Percentiles rank a stretch among this genome's conserved stretches.
phyloP scores from a whole-genome alignment of 2,797 vertebrate species.

The Carcharodon carcharias region DNA sequence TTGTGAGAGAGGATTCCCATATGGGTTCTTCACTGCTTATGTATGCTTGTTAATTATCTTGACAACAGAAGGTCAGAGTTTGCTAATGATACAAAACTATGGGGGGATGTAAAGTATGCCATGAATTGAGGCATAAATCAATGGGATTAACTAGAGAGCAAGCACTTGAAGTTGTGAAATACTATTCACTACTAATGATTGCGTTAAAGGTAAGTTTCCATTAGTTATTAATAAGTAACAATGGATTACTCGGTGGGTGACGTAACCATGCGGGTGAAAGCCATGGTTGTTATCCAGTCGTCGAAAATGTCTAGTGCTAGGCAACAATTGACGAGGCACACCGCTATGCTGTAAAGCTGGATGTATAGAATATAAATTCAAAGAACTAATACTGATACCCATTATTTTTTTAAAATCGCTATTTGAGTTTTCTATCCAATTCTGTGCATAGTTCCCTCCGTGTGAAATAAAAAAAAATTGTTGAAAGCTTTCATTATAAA shows the following conservation, averaged over 20 bases:
- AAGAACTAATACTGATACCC: background rate
- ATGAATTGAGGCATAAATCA: background rate
- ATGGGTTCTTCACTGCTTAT: background rate
- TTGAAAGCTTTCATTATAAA: background rate
- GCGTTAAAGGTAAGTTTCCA: background rate
- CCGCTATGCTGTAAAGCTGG: background rate
- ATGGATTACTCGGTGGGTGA: background rate
- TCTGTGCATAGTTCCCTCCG: background rate
- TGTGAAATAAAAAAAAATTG: background rate
- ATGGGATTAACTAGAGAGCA: background rate
- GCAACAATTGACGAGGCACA: background rate
- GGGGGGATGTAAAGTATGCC: background rate
- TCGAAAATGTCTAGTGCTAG: background rate
- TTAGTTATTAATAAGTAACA: background rate
- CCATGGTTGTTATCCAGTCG: background rate
- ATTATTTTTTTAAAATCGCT: background rate
- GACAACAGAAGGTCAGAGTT: background rate
- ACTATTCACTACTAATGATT: background rate
- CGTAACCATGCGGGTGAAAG: background rate
- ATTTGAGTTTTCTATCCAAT: background rate
- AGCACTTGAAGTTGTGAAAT: background rate
- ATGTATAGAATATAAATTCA: background rate
- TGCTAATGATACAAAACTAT: background rate
- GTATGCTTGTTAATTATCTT: background rate
- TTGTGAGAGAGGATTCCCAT: background rate